phyloP scores from a whole-genome alignment of 2,888 invertebrate species.

The Apomyelois bistriatella region DNA sequence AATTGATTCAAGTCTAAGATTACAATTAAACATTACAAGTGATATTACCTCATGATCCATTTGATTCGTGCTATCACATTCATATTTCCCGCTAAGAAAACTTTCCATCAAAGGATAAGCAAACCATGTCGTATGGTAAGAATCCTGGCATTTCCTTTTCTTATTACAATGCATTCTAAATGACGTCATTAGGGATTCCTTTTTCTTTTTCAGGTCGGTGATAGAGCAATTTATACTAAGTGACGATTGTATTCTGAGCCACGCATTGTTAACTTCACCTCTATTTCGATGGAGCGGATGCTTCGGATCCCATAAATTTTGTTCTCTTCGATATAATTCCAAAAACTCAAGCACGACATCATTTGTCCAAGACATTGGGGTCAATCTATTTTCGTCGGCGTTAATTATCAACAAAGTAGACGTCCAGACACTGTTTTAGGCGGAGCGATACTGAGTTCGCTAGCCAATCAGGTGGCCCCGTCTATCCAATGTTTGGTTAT shows the following conservation, averaged over 20 bases:
- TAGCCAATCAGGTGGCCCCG: constrained; percentile 43
- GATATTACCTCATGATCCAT: constrained; percentile 51
- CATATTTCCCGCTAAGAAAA: constrained; percentile 65
- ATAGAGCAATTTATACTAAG: constrained; percentile 51
- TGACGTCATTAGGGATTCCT: constrained; percentile 69
- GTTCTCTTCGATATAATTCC: constrained; percentile 57
- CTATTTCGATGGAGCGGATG: constrained; percentile 57
- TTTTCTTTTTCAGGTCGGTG: constrained; percentile 64
- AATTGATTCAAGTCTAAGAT: too few relatives aligned
- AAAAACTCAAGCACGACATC: constrained; percentile 61
- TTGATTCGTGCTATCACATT: constrained; percentile 54
- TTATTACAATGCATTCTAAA: constrained; percentile 57
- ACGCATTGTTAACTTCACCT: constrained; percentile 55
- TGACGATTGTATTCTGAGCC: constrained; percentile 58
- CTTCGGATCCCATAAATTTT: constrained; percentile 64
- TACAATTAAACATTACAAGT: not conserved
- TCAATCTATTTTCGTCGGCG: constrained; percentile 16
- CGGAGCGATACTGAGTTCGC: constrained; percentile 30
- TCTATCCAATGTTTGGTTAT: constrained; percentile 57
- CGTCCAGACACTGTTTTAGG: constrained; percentile 28
- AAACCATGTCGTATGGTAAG: constrained; percentile 62
- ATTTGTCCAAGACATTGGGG: constrained; percentile 58
- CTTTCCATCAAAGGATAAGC: constrained; percentile 64
- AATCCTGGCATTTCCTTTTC: constrained; percentile 42
- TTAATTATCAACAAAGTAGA: constrained; percentile 13